phyloP scores from a whole-genome alignment of 2,797 vertebrate genomes.

The Columba guinea region DNA sequence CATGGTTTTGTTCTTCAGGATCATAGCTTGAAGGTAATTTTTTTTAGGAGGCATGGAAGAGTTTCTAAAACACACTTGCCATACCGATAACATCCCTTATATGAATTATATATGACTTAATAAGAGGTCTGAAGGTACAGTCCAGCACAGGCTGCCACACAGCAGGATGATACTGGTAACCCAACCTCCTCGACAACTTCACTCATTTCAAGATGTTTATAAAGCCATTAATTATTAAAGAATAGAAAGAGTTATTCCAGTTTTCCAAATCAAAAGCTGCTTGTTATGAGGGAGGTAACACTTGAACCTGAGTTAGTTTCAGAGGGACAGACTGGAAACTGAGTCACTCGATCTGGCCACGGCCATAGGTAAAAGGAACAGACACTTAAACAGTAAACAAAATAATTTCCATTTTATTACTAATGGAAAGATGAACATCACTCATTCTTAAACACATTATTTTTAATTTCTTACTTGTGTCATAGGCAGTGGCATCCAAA shows the following conservation, averaged over 20 bases:
- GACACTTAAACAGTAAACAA: neutral
- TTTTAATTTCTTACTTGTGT: neutral
- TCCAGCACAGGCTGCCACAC: neutral
- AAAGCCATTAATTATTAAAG: neutral
- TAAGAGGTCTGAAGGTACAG: neutral
- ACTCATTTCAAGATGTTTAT: neutral
- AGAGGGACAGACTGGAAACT: neutral
- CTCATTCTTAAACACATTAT: neutral
- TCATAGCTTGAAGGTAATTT: neutral
- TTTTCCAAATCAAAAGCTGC: neutral
- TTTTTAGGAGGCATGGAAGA: neutral
- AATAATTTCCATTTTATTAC: neutral
- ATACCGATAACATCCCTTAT: neutral
- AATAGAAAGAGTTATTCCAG: neutral
- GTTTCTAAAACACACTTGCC: neutral
- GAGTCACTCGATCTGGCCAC: neutral
- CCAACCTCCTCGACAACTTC: neutral
- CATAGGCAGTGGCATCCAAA: neutral
- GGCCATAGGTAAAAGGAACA: neutral
- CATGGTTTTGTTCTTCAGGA: neutral
- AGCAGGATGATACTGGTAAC: neutral
- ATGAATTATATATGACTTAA: neutral
- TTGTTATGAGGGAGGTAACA: neutral
- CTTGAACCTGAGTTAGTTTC: neutral
- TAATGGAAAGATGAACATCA: neutral